These are phyloP conservation scores for Vireo griseus DNA, from an alignment of 2,797 vertebrate species.

Conservation along the genomic window DNA sequence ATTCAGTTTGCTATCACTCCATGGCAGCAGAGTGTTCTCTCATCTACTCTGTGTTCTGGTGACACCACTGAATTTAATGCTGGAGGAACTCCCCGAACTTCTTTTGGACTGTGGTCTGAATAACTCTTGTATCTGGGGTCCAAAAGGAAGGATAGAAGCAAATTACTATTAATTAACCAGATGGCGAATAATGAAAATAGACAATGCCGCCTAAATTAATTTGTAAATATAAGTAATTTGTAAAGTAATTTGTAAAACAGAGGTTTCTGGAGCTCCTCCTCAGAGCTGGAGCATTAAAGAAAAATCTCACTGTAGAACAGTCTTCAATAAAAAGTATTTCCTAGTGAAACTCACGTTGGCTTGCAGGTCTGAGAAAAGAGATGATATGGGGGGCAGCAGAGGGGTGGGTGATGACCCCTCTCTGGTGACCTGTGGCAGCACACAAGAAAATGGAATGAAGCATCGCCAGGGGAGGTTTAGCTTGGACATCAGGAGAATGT, in stretches of 20 bases:
- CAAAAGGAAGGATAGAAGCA: neutral
- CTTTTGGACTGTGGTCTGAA: neutral
- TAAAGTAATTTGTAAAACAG: neutral
- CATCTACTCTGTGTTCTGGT: neutral
- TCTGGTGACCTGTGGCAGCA: neutral
- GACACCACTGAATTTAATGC: neutral
- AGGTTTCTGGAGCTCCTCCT: neutral
- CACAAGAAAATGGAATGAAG: neutral
- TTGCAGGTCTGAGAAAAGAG: neutral
- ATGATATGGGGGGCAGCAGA: neutral
- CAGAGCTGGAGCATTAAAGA: neutral
- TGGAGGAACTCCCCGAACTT: neutral
- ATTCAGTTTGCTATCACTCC: neutral
- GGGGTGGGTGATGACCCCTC: neutral
- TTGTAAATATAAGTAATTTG: no score
- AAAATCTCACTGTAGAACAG: neutral
- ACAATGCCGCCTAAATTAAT: neutral
- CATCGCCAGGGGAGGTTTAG: neutral
- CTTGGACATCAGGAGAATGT: neutral
- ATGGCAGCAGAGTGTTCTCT: rapidly evolving
- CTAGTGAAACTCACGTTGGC: neutral
- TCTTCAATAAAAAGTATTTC: neutral
- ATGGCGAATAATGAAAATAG: neutral
- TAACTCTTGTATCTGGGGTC: neutral
- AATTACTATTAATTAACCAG: neutral